Evolutionary conservation across 2,113 vertebrate genomes (phyloP), one percentile per base, ranked within the genome.

Genomic region (Catharus minimus): DNA sequence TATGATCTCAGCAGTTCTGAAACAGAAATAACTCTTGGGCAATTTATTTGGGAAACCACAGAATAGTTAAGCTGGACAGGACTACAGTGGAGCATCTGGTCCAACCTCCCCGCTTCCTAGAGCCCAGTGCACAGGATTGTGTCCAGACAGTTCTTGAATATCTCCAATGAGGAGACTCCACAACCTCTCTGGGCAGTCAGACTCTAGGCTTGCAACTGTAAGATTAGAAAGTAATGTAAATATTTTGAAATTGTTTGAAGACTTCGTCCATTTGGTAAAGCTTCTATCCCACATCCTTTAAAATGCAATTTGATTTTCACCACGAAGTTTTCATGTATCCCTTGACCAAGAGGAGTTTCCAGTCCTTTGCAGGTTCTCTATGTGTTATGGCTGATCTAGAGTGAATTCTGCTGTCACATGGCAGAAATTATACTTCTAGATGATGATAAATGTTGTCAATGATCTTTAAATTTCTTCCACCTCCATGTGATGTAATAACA

Each of bases 311-410:
- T 58, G 39, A 71, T 15, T 84, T 91, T 33, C 44, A 81, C 10
- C 3, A 1, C 2, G 38, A 65, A 61, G 30, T 65, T 47, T 92
- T 58, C 2, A 2, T n/a, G 50, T 57, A 57, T 67, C 23, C 21
- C 7, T 67, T 81, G 27, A 39, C 28, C 15, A 88, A 86, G 44
- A 61, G 83, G 20, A 86, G 14, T 7, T 72, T 61, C 46, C 74
- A 68, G 41, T 53, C 39, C 30, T 43, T 80, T 44, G 55, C 9
- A 55, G 3, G 32, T 53, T 30, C 30, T 46, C 78, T 30, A 44
- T 4, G 10, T 0, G 0, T 60, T 41, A 39, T 1, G 2, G 36
- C 7, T 1, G 3, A 81, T 41, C 30, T 68, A 57, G 57, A 77
- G 27, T 12, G 17, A 74, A 77, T 77, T 88, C 44, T 41, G 44